A percentile compares a stretch with the other conserved stretches of the same genome.
Conservation (phyloP, 2,888 invertebrate species). For the Noctua fimbriata region DNA sequence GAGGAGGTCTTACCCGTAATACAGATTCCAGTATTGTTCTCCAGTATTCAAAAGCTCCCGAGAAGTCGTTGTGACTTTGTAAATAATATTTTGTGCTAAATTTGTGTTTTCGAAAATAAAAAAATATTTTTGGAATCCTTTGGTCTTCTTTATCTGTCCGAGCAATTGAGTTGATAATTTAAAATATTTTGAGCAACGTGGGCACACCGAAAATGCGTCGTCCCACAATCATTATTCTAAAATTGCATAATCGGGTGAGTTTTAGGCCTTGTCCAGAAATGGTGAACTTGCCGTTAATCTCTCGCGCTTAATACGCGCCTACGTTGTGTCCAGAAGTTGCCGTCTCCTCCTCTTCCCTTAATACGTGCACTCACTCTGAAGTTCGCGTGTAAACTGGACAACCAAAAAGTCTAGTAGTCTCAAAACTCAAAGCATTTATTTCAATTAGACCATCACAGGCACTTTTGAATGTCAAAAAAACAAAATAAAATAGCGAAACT, state of each 20-base stretch:
- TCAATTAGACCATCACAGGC: too few species aligned
- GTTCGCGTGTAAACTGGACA: not conserved
- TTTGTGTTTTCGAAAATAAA: not conserved
- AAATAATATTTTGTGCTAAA: slow-evolving; percentile 24
- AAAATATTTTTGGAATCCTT: not conserved
- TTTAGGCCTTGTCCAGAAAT: not conserved
- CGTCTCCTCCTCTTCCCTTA: not conserved
- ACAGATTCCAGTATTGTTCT: not conserved
- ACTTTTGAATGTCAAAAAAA: too few species aligned
- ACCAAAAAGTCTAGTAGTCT: not conserved
- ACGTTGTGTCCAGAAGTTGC: not conserved
- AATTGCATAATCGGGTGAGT: not conserved
- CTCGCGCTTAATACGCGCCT: not conserved
- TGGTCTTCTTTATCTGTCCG: not conserved
- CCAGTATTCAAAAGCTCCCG: not conserved
- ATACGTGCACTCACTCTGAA: not conserved
- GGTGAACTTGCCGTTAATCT: not conserved
- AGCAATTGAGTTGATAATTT: not conserved
- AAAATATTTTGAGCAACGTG: not conserved
- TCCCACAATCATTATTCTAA: not conserved
- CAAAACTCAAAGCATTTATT: too few species aligned
- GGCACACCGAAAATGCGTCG: not conserved
- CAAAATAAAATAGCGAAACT: too few species aligned
- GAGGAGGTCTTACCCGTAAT: not conserved
- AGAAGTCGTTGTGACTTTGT: slow-evolving; percentile 11